Base-by-base conservation (phyloP, 2,113 vertebrate genomes). In the Dromas ardeola region DNA sequence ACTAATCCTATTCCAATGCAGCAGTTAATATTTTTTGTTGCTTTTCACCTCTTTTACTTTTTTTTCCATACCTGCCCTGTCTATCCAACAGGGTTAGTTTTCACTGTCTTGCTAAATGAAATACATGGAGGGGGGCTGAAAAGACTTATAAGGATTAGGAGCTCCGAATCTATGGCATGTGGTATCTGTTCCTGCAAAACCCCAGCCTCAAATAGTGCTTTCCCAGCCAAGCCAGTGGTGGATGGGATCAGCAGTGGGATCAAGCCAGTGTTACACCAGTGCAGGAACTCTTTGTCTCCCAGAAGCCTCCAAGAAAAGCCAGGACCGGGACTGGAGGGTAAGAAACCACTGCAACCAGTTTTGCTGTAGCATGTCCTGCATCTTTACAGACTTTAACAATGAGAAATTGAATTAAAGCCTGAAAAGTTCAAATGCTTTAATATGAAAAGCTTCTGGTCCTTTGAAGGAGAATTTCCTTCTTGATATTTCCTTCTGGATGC, bases 161-260 rank as follows among this genome's bases (percentile, higher is more conserved):
- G 42, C 47, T 88, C 26, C 32, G 22, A 77, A 77, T 47, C 36
- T 9, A 3, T 5, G 21, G 26, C 4, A 11, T 49, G 43, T 81
- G 63, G 12, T 16, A n/a, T 5, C 38, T 43, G 5, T 10, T 85
- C 34, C 65, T 85, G 55, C 45, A 88, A 53, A 95, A 58, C 3
- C 15, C 42, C 17, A 5, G 3, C 11, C 49, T 47, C 50, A 61
- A 13, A n/a, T 1, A 32, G 25, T 2, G 3, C 23, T 58, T 66
- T 34, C 27, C 1, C 2, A 34, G 58, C 52, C 18, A 5, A 52
- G 13, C 0, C 0, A 0, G 20, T 49, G 77, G 8, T 52, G 65
- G 43, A 8, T 49, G 65, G 15, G 34, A 21, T 25, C 12, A 58
- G 61, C 21, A 42, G 14, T 45, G n/a, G 53, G 42, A 80, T 65